Evolutionary conservation across 2,888 invertebrate species (phyloP).

Genomic region (Dexiosoma caninum): DNA sequence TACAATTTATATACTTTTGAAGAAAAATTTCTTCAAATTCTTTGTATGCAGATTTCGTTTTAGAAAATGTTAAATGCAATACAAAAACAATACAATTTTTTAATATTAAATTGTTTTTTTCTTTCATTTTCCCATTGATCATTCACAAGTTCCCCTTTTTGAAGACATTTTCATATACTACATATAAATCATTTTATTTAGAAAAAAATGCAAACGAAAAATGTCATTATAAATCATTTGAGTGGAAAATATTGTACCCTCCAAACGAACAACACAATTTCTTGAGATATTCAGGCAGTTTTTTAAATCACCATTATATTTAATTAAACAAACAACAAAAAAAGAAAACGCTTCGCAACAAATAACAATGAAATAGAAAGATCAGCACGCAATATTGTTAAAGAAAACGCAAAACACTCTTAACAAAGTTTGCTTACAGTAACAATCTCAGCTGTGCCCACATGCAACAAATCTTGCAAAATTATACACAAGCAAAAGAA

Average conservation of each 20-base stretch:
- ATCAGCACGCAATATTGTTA: conserved; percentile 56
- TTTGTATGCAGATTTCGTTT: too few relatives aligned
- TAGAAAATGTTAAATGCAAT: too few relatives aligned
- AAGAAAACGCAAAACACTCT: conserved; percentile 23
- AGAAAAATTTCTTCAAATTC: too few relatives aligned
- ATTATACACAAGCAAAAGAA: neutral
- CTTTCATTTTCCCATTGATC: neutral
- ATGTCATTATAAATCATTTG: conserved; percentile 58
- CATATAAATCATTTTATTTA: conserved; percentile 44
- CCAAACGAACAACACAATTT: neutral
- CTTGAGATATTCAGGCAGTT: neutral
- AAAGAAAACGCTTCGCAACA: too few relatives aligned
- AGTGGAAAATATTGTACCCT: neutral
- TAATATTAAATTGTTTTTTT: neutral
- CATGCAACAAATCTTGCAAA: conserved; percentile 46
- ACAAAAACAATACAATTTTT: too few relatives aligned
- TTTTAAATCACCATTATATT: conserved; percentile 37
- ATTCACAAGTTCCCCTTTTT: neutral
- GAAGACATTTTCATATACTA: conserved; percentile 7
- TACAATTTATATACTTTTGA: too few relatives aligned
- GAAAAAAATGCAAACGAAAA: conserved; percentile 4
- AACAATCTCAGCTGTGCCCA: conserved; percentile 40
- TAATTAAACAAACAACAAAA: conserved; percentile 58
- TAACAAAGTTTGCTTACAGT: conserved; percentile 15
- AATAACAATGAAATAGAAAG: conserved; percentile 41